phyloP scores from a whole-genome alignment of 1,140 invertebrate genomes.

The Eumaeus atala region DNA sequence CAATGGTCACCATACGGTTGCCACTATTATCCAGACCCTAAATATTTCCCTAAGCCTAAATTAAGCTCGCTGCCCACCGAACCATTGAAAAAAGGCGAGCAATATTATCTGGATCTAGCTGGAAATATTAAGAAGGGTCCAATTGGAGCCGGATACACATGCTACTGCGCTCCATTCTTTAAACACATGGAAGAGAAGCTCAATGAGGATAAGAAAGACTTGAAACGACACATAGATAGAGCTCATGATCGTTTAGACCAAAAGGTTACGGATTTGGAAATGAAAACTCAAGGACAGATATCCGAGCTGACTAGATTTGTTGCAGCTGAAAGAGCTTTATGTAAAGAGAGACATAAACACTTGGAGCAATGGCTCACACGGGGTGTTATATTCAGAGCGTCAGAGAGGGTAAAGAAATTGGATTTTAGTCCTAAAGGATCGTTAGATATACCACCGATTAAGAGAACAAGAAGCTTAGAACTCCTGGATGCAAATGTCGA shows the following conservation, averaged over 20 bases:
- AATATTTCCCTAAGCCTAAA: slow-evolving; percentile 88
- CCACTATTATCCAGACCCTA: slow-evolving; percentile 88
- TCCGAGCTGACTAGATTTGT: slow-evolving; percentile 81
- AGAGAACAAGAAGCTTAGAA: slow-evolving; percentile 78
- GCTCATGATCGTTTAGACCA: slow-evolving; percentile 87
- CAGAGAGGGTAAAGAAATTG: slow-evolving; percentile 73
- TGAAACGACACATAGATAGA: slow-evolving; percentile 88
- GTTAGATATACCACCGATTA: slow-evolving; percentile 76
- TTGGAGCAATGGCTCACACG: slow-evolving; percentile 81
- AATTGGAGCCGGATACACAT: slow-evolving; percentile 89
- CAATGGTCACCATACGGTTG: slow-evolving; percentile 92
- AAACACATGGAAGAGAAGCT: slow-evolving; percentile 90
- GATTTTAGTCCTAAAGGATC: slow-evolving; percentile 75
- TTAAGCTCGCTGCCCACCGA: slow-evolving; percentile 89
- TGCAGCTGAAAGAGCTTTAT: slow-evolving; percentile 77
- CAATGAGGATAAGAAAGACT: slow-evolving; percentile 88
- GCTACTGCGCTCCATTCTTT: slow-evolving; percentile 86
- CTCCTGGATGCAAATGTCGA: slow-evolving; percentile 72
- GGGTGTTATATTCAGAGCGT: slow-evolving; percentile 76
- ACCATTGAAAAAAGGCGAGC: slow-evolving; percentile 90
- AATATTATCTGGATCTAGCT: slow-evolving; percentile 96
- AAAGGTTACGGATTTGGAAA: slow-evolving; percentile 88
- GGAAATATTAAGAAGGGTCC: slow-evolving; percentile 97
- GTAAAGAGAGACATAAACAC: slow-evolving; percentile 79
- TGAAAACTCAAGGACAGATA: slow-evolving; percentile 84